phyloP scores from a whole-genome alignment of 2,113 vertebrate species.

The Heloderma charlesbogerti region DNA sequence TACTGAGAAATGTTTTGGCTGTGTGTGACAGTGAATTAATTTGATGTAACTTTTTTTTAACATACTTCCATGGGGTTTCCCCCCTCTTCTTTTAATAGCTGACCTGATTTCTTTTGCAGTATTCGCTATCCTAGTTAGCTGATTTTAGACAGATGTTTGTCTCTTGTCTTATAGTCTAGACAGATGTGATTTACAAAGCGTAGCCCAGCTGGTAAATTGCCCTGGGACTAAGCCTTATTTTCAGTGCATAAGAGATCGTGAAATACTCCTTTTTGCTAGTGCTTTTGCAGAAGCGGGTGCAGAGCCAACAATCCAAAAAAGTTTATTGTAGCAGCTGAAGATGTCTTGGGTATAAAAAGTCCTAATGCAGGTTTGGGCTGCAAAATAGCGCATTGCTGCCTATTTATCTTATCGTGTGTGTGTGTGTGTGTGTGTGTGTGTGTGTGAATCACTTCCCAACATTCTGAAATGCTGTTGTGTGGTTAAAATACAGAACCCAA shows the following conservation, averaged over 20 bases:
- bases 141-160: constrained; percentile 76
- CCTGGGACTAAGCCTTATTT: constrained; percentile 68
- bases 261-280: constrained; percentile 62
- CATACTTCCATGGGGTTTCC: constrained; percentile 17
- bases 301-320: constrained; percentile 61
- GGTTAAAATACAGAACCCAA: background rate
- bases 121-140: constrained; percentile 70
- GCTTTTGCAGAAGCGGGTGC: constrained; percentile 65
- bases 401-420: background rate
- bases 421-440: no score
- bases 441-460: background rate
- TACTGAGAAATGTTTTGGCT: constrained; percentile 38
- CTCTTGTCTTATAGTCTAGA: constrained; percentile 73
- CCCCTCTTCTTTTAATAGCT: constrained; percentile 54
- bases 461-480: background rate
- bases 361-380: constrained; percentile 47
- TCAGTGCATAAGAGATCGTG: constrained; percentile 66
- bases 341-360: background rate
- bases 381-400: constrained; percentile 37
- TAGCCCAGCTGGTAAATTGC: constrained; percentile 71
- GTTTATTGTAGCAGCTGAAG: constrained; percentile 56
- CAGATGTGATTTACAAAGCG: constrained; percentile 70
- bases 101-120: constrained; percentile 71
- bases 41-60: constrained; percentile 60
- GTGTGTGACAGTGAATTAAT: constrained; percentile 63